phyloP scores from a whole-genome alignment of 37 sponge, comb jelly and placozoan species.

The Axinella damicornis region DNA sequence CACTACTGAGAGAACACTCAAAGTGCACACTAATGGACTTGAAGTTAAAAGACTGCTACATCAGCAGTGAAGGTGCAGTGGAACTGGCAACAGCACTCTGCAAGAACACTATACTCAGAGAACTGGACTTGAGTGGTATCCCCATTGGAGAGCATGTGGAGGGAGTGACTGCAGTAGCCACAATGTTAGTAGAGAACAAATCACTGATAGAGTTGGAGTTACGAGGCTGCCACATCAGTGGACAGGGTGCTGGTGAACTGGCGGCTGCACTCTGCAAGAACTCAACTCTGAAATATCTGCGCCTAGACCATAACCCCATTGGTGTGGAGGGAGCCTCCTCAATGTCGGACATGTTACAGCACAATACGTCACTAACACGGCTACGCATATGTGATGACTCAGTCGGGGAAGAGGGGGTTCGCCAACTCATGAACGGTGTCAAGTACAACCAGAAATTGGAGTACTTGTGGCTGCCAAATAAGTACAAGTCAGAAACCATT shows the following conservation, averaged over 20 bases:
- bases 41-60: too few relatives aligned
- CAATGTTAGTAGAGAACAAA: conserved; percentile 4
- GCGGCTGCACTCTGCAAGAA: neutral
- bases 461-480: too few relatives aligned
- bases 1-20: too few relatives aligned
- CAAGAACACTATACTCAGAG: too few relatives aligned
- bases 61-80: too few relatives aligned
- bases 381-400: neutral
- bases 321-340: neutral
- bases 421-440: neutral
- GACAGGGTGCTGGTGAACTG: neutral
- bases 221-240: neutral
- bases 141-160: conserved; percentile 9
- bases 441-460: neutral
- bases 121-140: neutral
- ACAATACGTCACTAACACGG: neutral
- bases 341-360: neutral
- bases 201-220: neutral
- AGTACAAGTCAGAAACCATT: too few relatives aligned
- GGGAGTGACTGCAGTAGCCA: conserved; percentile 3
- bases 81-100: too few relatives aligned
- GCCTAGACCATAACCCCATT: neutral
- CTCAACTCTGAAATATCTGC: neutral
- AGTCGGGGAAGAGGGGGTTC: neutral
- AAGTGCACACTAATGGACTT: too few relatives aligned